Evolutionary conservation across 2,888 invertebrate species (phyloP).

Genomic region (Nephrotoma appendiculata): DNA sequence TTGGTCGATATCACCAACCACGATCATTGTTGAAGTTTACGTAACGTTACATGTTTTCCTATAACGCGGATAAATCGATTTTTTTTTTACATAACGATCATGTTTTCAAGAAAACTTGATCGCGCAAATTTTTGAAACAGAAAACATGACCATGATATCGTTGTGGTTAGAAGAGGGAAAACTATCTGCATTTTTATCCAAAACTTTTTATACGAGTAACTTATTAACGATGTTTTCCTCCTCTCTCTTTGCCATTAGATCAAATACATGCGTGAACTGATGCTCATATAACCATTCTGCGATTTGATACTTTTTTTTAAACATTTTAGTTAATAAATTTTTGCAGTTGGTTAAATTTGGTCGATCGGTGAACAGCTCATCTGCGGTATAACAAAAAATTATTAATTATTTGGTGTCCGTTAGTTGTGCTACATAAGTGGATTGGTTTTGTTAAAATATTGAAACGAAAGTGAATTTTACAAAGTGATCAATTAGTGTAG

Average conservation of each 20-base stretch:
- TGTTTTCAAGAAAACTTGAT: not conserved
- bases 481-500: no score
- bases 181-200: not conserved
- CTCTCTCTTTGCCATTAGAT: no score
- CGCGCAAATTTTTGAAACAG: not conserved
- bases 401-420: not conserved
- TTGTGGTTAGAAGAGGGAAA: not conserved
- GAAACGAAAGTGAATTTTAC: no score
- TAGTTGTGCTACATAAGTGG: not conserved
- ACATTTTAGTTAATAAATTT: not conserved
- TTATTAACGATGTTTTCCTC: not conserved
- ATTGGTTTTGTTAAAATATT: no score
- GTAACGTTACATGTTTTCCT: not conserved
- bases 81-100: not conserved
- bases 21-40: not conserved
- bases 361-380: not conserved
- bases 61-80: not conserved
- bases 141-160: not conserved
- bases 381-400: not conserved
- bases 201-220: not conserved
- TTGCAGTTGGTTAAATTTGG: not conserved
- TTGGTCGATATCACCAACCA: not conserved
- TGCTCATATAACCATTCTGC: not conserved
- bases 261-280: not conserved
- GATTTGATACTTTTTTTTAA: not conserved